Evolutionary conservation across 2,797 vertebrate species (phyloP).

Genomic region (Coracias cyanogaster): DNA sequence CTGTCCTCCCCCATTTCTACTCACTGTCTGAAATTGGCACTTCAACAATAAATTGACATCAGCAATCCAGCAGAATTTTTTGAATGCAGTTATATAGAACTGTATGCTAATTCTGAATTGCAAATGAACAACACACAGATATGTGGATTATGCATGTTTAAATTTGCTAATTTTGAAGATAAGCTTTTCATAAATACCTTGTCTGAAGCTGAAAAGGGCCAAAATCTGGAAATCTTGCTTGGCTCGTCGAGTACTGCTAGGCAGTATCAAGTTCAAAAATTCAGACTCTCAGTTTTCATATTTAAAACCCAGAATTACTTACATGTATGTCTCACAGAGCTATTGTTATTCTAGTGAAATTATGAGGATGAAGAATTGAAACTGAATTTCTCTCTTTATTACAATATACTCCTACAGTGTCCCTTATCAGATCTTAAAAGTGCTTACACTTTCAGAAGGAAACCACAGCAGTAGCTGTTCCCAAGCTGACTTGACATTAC

Average conservation of each 20-base stretch:
- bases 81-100: background rate
- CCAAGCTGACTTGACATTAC: slow-evolving; percentile 51
- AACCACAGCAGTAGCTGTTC: slow-evolving; percentile 57
- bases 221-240: background rate
- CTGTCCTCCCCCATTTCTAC: background rate
- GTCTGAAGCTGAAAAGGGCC: background rate
- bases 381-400: slow-evolving; percentile 12
- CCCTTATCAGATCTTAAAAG: slow-evolving; percentile 49
- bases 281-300: background rate
- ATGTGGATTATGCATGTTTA: background rate
- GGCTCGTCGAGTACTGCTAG: background rate
- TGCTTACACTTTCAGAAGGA: slow-evolving; percentile 63
- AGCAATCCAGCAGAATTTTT: background rate
- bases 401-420: slow-evolving; percentile 23
- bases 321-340: background rate
- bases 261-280: background rate
- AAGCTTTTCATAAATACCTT: background rate
- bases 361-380: background rate
- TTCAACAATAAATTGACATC: background rate
- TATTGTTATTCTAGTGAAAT: background rate
- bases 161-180: background rate
- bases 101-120: background rate
- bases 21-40: background rate
- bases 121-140: background rate
- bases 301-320: background rate